phyloP scores from a whole-genome alignment of 1,140 invertebrate species.

The Philotrypesis tridentata region DNA sequence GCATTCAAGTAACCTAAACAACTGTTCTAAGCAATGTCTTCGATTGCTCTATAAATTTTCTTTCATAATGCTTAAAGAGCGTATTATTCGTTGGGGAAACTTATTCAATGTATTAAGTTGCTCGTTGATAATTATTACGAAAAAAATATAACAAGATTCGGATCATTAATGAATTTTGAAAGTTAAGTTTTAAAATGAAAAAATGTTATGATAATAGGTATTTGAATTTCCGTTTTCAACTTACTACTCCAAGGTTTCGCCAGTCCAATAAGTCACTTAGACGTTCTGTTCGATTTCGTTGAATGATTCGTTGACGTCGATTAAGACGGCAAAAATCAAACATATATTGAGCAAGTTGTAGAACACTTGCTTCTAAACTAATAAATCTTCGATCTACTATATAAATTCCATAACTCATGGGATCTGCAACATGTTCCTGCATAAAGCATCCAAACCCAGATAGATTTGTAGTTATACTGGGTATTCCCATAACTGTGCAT shows the following conservation, averaged over 20 bases:
- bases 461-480: slow-evolving; percentile 97
- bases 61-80: no score
- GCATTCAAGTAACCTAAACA: no score
- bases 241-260: slow-evolving; percentile 96
- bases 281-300: slow-evolving; percentile 97
- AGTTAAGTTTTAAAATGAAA: no score
- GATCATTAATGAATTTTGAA: no score
- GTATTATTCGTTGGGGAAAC: no score
- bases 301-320: slow-evolving; percentile 97
- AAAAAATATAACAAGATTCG: no score
- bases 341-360: slow-evolving; percentile 95
- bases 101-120: no score
- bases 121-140: no score
- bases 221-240: slow-evolving; percentile 62
- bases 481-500: slow-evolving; percentile 99
- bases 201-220: not conserved
- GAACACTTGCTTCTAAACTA: slow-evolving; percentile 90
- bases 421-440: slow-evolving; percentile 97
- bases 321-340: slow-evolving; percentile 94
- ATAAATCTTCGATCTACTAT: slow-evolving; percentile 96
- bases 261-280: slow-evolving; percentile 98
- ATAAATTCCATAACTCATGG: slow-evolving; percentile 99
- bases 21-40: no score
- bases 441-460: slow-evolving; percentile 99
- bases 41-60: no score